Conservation (phyloP, 2,888 invertebrate genomes). For the Pyrocoelia pectoralis region DNA sequence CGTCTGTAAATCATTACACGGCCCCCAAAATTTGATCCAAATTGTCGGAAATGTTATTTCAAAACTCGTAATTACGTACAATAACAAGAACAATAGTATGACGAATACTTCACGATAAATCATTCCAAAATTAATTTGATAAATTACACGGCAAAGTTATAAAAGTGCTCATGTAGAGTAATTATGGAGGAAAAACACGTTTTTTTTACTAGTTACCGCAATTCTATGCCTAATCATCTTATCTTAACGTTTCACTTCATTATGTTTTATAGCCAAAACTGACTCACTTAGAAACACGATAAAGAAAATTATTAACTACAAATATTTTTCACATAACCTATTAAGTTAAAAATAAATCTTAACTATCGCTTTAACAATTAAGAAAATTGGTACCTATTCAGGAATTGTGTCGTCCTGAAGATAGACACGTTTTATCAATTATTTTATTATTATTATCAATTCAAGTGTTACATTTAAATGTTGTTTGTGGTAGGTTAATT, state of each 20-base stretch:
- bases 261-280: no score
- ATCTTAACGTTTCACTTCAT: neutral
- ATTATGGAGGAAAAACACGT: no score
- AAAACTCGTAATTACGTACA: no score
- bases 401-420: neutral
- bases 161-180: no score
- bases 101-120: no score
- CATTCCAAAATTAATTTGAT: no score
- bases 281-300: neutral
- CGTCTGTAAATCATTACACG: no score
- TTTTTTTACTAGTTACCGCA: no score
- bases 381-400: constrained; percentile 1
- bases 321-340: neutral
- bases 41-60: no score
- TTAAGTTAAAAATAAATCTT: neutral
- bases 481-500: constrained; percentile 5
- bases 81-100: no score
- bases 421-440: constrained; percentile 9
- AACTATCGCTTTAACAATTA: neutral
- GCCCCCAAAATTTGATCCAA: no score
- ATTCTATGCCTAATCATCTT: neutral
- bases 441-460: neutral
- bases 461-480: neutral
- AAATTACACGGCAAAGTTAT: no score
- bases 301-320: neutral